These are phyloP conservation scores for Tiphia femorata DNA, from an alignment of 2,888 invertebrate genomes.

Conservation along the genomic window DNA sequence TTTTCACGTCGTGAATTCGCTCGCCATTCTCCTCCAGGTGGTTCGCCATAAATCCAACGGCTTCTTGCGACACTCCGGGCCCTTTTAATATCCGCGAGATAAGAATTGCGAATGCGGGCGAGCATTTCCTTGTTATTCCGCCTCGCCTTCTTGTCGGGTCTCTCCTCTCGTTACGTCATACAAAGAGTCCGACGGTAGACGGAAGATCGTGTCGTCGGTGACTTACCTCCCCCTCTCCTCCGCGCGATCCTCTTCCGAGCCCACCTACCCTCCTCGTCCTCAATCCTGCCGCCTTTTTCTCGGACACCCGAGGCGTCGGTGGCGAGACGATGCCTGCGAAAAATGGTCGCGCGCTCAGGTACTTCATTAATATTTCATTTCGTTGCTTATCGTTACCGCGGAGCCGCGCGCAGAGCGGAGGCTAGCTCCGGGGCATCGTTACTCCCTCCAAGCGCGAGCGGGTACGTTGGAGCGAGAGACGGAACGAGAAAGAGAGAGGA, in stretches of 20 bases:
- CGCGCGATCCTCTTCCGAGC: neutral
- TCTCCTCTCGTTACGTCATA: conserved; percentile 1
- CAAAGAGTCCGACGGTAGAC: neutral
- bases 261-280: too few relatives aligned
- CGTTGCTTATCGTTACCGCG: conserved; percentile 67
- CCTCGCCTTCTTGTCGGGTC: neutral
- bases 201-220: conserved; percentile 14
- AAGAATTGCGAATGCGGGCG: too few relatives aligned
- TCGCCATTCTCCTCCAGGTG: too few relatives aligned
- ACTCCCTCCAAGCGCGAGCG: conserved; percentile 57
- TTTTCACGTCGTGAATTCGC: too few relatives aligned
- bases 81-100: too few relatives aligned
- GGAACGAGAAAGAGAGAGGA: neutral
- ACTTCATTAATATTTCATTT: conserved; percentile 69
- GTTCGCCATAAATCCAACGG: too few relatives aligned
- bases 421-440: conserved; percentile 64
- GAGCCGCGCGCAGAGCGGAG: conserved; percentile 54
- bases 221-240: neutral
- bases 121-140: too few relatives aligned
- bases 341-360: conserved; percentile 51
- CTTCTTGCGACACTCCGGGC: too few relatives aligned
- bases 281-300: conserved; percentile 37
- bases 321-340: conserved; percentile 52
- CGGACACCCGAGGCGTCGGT: conserved; percentile 45
- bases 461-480: conserved; percentile 19